These are phyloP conservation scores for Camponotus vicinus DNA, from an alignment of 1,140 invertebrate species.

Conservation along the genomic window DNA sequence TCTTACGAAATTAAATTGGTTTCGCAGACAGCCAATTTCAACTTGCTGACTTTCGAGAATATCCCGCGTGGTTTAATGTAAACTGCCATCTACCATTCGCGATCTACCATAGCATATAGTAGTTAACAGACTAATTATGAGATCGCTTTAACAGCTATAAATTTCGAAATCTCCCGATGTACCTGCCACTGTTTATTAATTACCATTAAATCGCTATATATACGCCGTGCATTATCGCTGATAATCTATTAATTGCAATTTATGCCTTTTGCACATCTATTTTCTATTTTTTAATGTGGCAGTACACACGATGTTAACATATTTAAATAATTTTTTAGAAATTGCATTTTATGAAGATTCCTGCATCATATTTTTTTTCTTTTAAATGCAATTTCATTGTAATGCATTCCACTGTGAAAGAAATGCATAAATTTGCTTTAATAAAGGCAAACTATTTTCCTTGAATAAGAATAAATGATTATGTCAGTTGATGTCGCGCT, in stretches of 20 bases:
- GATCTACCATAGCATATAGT: slow-evolving; percentile 51
- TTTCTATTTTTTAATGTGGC: background rate
- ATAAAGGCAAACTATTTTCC: background rate
- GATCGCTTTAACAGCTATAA: slow-evolving; percentile 67
- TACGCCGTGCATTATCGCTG: background rate
- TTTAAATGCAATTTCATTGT: background rate
- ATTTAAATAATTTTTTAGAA: background rate
- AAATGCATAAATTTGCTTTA: background rate
- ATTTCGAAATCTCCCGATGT: slow-evolving; percentile 49
- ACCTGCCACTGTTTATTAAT: slow-evolving; percentile 52
- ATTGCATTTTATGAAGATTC: background rate
- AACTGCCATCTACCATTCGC: slow-evolving; percentile 66
- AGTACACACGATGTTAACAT: background rate
- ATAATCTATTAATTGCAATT: slow-evolving; percentile 39
- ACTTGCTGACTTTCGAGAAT: slow-evolving; percentile 75
- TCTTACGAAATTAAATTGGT: slow-evolving; percentile 78
- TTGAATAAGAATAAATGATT: background rate
- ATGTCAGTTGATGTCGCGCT: background rate
- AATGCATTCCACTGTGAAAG: background rate
- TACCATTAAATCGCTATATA: slow-evolving; percentile 56
- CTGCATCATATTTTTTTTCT: background rate
- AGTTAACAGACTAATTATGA: slow-evolving; percentile 79
- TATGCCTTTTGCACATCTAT: slow-evolving; percentile 9
- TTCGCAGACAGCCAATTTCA: slow-evolving; percentile 73
- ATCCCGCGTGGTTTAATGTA: slow-evolving; percentile 74